Percentiles rank a stretch among this genome's conserved stretches.
Conservation (phyloP, 2,113 vertebrate species). For the Acrocephalus kingi region DNA sequence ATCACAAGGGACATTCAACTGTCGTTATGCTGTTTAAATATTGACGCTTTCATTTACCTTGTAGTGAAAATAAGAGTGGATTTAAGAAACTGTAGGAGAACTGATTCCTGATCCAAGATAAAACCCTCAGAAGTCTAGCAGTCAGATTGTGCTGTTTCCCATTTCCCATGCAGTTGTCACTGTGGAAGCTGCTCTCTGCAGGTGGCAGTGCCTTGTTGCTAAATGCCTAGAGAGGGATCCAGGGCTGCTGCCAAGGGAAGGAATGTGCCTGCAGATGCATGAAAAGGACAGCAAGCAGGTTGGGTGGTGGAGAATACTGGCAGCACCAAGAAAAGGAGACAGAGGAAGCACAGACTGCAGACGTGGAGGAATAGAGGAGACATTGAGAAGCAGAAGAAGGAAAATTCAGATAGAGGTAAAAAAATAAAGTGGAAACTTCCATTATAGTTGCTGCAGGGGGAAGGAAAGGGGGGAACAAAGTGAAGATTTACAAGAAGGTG, state of each 20-base stretch:
- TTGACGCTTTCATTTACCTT: neutral
- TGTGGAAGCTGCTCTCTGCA: neutral
- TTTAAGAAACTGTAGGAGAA: neutral
- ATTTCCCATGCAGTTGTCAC: neutral
- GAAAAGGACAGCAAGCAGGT: neutral
- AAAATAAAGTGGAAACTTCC: neutral
- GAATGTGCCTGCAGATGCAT: neutral
- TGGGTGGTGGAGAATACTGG: neutral
- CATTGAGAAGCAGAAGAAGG: neutral
- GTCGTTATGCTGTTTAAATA: neutral
- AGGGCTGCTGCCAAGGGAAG: neutral
- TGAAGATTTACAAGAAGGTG: neutral
- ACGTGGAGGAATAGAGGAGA: neutral
- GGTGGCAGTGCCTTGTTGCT: conserved; percentile 39
- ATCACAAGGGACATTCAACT: neutral
- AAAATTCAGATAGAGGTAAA: neutral
- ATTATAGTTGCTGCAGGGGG: neutral
- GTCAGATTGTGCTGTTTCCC: neutral
- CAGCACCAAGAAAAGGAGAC: neutral
- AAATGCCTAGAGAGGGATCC: neutral
- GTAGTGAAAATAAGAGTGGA: neutral
- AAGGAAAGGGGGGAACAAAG: neutral
- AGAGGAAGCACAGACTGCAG: neutral
- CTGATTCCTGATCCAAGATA: neutral
- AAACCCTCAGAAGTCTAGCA: neutral